These are phyloP conservation scores for Henricia sp. DNA, from an alignment of 53 echinoderm and acorn worm species.

Conservation along the genomic window DNA sequence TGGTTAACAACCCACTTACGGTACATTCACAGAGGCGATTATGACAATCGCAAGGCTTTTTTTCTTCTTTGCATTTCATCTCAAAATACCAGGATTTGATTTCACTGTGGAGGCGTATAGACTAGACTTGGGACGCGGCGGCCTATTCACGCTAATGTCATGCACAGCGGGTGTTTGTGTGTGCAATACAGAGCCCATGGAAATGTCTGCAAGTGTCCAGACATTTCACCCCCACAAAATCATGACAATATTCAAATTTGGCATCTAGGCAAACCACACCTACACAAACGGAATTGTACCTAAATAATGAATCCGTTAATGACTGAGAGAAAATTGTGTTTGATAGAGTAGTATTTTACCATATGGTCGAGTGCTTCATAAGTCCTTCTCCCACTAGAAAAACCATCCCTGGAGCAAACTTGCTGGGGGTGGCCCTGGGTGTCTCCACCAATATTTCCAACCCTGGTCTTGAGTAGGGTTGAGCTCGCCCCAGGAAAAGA, in stretches of 20 bases:
- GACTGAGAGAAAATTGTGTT: too few species aligned
- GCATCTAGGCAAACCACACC: neutral
- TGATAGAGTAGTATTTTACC: too few species aligned
- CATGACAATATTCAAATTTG: conserved; percentile 5
- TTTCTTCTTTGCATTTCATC: conserved; percentile 33
- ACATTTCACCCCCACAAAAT: neutral
- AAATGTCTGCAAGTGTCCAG: neutral
- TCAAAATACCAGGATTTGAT: conserved; percentile 35
- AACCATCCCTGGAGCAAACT: too few species aligned
- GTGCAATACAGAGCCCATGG: conserved; percentile 7
- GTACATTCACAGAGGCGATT: neutral
- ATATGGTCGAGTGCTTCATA: too few species aligned
- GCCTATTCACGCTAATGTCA: conserved; percentile 30
- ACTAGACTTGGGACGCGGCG: conserved; percentile 15
- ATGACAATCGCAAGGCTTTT: neutral
- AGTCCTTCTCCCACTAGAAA: too few species aligned
- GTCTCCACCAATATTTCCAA: too few species aligned
- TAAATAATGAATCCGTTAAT: neutral
- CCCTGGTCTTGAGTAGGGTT: too few species aligned
- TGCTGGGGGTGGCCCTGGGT: too few species aligned
- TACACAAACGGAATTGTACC: conserved; percentile 1
- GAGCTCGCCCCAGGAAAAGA: too few species aligned
- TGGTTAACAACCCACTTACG: conserved; percentile 26
- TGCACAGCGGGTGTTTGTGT: conserved; percentile 9
- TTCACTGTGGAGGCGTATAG: conserved; percentile 48